Evolutionary conservation across 1,140 invertebrate genomes (phyloP), one percentile per base, ranked within the genome.

Genomic region (Trachymyrmex septentrionalis): DNA sequence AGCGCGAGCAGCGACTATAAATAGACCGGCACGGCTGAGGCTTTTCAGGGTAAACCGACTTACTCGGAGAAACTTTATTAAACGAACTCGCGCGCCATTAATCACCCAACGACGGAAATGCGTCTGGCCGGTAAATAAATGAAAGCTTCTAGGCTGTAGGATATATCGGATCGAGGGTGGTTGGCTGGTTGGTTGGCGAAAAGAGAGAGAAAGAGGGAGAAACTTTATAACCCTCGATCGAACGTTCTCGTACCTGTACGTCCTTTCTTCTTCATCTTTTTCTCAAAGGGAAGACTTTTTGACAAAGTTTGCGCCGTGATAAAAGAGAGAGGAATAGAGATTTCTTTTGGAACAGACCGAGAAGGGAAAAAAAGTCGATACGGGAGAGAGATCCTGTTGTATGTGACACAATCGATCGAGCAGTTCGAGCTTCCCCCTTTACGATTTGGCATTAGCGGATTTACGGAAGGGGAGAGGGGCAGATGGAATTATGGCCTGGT

Each of bases 41-140:
- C 69, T 84, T 84, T 84, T 75, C 55, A 48, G 77, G 30, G 19
- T 75, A 71, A 84, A 75, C 55, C 55, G 80, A 84, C 80, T 63
- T 75, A 73, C 67, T 59, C 38, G 24, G 69, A 73, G 55, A 75
- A 73, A 61, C 69, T 84, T 84, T 75, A 75, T 84, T 75, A 84
- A 84, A 84, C 67, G 80, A 44, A 9, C 24, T 44, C 19, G 38
- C 69, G 38, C 69, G 80, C 69, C 69, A 75, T 84, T 75, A 84
- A 84, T 84, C 80, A 84, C 73, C 73, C 48, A 78, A 53, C 71
- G 73, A 85, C 61, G 82, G 82, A 85, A 76, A 66, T 66, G 73
- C 73, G 82, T 66, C 82, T 78, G 72, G 59, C 30, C 73, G 75
- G 21, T 64, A 85, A 85, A 78, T 76, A 85, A 85, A 78, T 64